A percentile compares a stretch with the other conserved stretches of the same genome.
These are phyloP conservation scores for Sebastes matsubarae DNA, from an alignment of 2,797 vertebrate genomes.

Conservation along the genomic window DNA sequence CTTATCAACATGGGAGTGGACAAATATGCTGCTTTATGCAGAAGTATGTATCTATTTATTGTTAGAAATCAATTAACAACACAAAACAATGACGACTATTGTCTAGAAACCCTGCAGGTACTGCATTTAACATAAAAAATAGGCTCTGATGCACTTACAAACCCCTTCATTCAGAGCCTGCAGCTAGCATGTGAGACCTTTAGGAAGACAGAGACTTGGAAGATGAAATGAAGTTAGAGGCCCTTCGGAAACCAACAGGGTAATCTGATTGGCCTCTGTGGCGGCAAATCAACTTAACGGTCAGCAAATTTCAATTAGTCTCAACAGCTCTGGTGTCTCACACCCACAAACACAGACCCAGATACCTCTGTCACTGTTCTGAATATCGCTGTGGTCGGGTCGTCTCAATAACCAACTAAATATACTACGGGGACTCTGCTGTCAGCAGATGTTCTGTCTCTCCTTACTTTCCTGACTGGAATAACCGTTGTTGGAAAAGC, in stretches of 20 bases:
- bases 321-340: constrained; percentile 38
- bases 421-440: constrained; percentile 32
- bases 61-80: too few relatives aligned
- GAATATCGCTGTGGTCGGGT: constrained; percentile 16
- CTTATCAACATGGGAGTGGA: too few relatives aligned
- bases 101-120: too few relatives aligned
- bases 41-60: too few relatives aligned
- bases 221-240: constrained; percentile 64
- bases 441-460: constrained; percentile 58
- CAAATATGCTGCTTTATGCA: too few relatives aligned
- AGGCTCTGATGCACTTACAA: background rate
- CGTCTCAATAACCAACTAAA: constrained; percentile 49
- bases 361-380: constrained; percentile 20
- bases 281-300: constrained; percentile 70
- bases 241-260: constrained; percentile 41
- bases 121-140: too few relatives aligned
- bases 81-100: too few relatives aligned
- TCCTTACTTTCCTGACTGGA: constrained; percentile 56
- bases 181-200: constrained; percentile 35
- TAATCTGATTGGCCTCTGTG: constrained; percentile 66
- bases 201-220: constrained; percentile 27
- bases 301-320: constrained; percentile 74
- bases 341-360: constrained; percentile 6
- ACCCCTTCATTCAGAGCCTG: constrained; percentile 25
- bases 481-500: constrained; percentile 66